These are phyloP conservation scores for Corvus moneduloides DNA, from an alignment of 2,113 vertebrate species.

Conservation along the genomic window DNA sequence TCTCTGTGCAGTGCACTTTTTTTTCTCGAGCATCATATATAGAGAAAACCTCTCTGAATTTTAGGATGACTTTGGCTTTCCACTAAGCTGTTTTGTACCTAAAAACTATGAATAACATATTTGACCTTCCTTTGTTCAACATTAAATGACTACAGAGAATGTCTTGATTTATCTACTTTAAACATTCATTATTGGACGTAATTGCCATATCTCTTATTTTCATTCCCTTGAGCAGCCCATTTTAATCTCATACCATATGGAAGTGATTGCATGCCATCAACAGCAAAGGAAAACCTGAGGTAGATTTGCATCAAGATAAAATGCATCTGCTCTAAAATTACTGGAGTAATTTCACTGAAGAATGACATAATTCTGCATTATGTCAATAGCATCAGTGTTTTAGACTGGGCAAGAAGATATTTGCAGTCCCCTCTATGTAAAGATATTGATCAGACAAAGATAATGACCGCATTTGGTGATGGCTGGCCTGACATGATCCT, in stretches of 20 bases:
- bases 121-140: slow-evolving; percentile 7
- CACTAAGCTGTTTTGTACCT: neutral
- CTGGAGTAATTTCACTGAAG: neutral
- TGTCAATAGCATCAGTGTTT: neutral
- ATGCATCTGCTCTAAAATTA: neutral
- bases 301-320: slow-evolving; percentile 12
- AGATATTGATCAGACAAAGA: neutral
- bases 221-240: slow-evolving; percentile 32
- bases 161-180: slow-evolving; percentile 47
- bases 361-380: neutral
- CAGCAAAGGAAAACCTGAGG: slow-evolving; percentile 6
- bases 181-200: slow-evolving; percentile 42
- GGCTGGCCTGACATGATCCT: neutral
- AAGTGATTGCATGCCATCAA: slow-evolving; percentile 33
- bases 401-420: neutral
- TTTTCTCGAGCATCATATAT: neutral
- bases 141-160: neutral
- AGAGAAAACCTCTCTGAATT: neutral
- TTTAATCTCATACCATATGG: slow-evolving; percentile 48
- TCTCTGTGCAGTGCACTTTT: neutral
- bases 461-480: neutral
- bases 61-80: neutral
- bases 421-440: neutral
- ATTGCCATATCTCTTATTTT: slow-evolving; percentile 33
- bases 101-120: neutral